These are phyloP conservation scores for Austrofundulus limnaeus DNA, from an alignment of 2,113 vertebrate species.

Conservation along the genomic window DNA sequence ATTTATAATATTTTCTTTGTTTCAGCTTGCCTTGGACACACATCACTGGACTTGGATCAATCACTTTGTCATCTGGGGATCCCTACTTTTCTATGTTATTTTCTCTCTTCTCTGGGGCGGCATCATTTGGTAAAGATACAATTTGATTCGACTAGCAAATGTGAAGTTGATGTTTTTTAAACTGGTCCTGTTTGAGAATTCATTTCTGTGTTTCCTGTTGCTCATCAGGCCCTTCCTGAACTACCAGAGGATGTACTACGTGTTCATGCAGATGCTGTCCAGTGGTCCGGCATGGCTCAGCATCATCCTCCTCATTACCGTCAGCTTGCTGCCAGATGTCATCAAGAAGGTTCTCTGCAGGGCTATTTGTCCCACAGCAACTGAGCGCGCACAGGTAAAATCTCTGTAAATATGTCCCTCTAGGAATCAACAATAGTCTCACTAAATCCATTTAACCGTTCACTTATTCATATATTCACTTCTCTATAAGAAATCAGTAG, in stretches of 20 bases:
- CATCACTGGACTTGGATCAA: slow-evolving; percentile 99
- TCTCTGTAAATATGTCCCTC: background rate
- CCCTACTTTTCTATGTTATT: slow-evolving; percentile 92
- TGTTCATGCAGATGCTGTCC: slow-evolving; percentile 97
- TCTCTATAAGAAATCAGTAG: slow-evolving; percentile 2
- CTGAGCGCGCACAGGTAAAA: slow-evolving; percentile 90
- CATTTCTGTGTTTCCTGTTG: background rate
- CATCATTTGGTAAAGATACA: slow-evolving; percentile 87
- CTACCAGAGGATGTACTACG: slow-evolving; percentile 99
- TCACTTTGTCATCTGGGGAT: slow-evolving; percentile 98
- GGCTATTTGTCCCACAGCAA: slow-evolving; percentile 90
- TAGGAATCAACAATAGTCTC: slow-evolving; percentile 18
- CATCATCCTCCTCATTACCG: slow-evolving; percentile 90
- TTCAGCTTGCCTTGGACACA: slow-evolving; percentile 95
- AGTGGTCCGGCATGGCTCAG: slow-evolving; percentile 95
- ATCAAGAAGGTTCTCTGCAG: slow-evolving; percentile 93
- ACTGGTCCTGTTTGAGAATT: background rate
- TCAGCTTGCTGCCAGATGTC: slow-evolving; percentile 95
- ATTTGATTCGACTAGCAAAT: background rate
- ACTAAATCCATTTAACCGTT: slow-evolving; percentile 39
- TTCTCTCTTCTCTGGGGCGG: slow-evolving; percentile 99
- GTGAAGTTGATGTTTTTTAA: background rate
- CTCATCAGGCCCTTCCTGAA: slow-evolving; percentile 92
- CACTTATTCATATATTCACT: slow-evolving; percentile 20
- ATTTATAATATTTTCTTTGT: slow-evolving; percentile 49